These are phyloP conservation scores for Cranoglanis bouderius DNA, from an alignment of 2,113 vertebrate genomes.

Conservation along the genomic window DNA sequence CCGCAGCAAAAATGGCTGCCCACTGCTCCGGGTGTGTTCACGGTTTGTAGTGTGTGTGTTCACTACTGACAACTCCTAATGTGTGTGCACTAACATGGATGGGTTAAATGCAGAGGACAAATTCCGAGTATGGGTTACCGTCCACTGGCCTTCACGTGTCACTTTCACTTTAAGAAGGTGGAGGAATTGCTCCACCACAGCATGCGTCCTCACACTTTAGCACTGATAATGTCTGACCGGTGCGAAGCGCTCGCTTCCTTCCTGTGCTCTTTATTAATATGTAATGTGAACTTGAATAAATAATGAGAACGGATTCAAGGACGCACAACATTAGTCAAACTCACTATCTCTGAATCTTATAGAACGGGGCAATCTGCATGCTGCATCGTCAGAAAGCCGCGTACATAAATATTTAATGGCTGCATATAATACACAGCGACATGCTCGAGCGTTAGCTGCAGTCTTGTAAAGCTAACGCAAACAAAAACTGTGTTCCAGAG, in stretches of 20 bases:
- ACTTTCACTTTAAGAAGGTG: too few species aligned
- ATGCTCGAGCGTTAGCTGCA: neutral
- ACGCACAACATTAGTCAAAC: neutral
- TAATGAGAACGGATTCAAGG: neutral
- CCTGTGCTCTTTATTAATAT: constrained; percentile 3
- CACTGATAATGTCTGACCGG: neutral
- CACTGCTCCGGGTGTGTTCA: too few species aligned
- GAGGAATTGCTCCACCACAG: neutral
- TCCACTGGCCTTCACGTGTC: too few species aligned
- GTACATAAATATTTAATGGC: constrained; percentile 13
- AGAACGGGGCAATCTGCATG: neutral
- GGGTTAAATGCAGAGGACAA: too few species aligned
- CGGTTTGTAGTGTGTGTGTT: too few species aligned
- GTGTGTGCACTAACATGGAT: too few species aligned
- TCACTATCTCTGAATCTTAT: neutral
- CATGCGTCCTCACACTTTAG: neutral
- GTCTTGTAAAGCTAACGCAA: constrained; percentile 25
- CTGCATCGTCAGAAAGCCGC: neutral
- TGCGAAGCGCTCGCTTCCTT: neutral
- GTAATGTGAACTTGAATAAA: constrained; percentile 7
- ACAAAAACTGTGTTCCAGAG: constrained; percentile 16
- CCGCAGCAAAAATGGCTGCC: too few species aligned
- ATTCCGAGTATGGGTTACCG: too few species aligned
- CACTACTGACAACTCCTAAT: too few species aligned
- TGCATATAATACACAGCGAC: neutral